A percentile compares a stretch with the other conserved stretches of the same genome.
Conservation (phyloP, 2,797 vertebrate species). For the Orientallactaga sibirica region DNA sequence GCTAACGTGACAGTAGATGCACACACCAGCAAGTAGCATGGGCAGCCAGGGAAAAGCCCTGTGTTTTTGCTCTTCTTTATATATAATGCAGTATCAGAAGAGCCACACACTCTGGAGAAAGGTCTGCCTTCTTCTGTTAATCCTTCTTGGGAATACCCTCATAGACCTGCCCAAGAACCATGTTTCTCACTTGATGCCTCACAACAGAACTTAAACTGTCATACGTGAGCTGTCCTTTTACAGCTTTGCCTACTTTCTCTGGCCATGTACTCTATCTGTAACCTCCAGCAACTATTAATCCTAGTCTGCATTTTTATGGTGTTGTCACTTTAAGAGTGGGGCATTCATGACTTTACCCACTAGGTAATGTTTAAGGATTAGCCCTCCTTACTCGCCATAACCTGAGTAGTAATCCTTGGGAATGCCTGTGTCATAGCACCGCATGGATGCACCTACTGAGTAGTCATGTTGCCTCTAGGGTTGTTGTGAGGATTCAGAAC, state of each 20-base stretch:
- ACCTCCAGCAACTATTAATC: background rate
- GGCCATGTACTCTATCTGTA: background rate
- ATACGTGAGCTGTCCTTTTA: background rate
- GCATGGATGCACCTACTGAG: background rate
- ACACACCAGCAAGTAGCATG: too few species aligned
- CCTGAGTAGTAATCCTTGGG: background rate
- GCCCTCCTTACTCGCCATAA: background rate
- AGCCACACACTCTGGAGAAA: too few species aligned
- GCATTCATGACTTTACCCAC: background rate
- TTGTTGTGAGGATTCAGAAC: background rate
- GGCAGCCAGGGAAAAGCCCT: too few species aligned
- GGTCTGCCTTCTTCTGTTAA: too few species aligned
- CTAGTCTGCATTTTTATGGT: conserved; percentile 13
- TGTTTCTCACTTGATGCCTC: too few species aligned
- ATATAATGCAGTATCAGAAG: too few species aligned
- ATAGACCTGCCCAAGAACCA: too few species aligned
- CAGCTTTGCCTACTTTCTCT: background rate
- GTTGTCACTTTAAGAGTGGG: background rate
- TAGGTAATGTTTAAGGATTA: background rate
- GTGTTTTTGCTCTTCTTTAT: too few species aligned
- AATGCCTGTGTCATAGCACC: background rate
- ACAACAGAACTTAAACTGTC: background rate
- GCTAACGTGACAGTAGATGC: too few species aligned
- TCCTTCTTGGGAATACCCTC: too few species aligned
- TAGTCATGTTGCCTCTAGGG: background rate